These are phyloP conservation scores for Manacus vitellinus DNA, from an alignment of 2,113 vertebrate species.

Conservation along the genomic window DNA sequence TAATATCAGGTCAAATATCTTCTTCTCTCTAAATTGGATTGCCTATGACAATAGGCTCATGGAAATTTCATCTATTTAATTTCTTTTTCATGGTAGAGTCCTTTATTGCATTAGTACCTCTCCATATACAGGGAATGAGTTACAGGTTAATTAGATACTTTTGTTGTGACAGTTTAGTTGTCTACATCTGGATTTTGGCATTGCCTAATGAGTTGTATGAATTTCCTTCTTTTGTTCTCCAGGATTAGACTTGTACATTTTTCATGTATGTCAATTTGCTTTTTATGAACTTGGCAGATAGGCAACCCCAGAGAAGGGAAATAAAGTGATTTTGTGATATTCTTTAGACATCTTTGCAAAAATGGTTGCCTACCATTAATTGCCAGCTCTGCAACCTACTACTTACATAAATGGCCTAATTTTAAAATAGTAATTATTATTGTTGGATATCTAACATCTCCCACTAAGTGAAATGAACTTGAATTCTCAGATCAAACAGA, in stretches of 20 bases:
- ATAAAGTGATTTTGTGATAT: neutral
- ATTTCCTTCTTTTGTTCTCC: neutral
- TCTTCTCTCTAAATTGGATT: slow-evolving; percentile 19
- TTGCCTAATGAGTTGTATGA: neutral
- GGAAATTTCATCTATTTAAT: slow-evolving; percentile 44
- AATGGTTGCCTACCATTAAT: neutral
- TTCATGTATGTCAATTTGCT: neutral
- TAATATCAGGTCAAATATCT: slow-evolving; percentile 27
- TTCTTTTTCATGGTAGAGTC: slow-evolving; percentile 24
- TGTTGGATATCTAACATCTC: slow-evolving; percentile 18
- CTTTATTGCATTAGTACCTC: slow-evolving; percentile 12
- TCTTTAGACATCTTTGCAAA: neutral
- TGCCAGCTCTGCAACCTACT: neutral
- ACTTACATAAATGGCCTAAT: slow-evolving; percentile 15
- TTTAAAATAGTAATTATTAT: neutral
- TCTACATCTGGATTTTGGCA: slow-evolving; percentile 8
- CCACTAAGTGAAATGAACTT: neutral
- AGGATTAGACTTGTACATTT: neutral
- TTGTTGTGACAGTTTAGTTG: slow-evolving; percentile 1
- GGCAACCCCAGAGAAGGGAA: neutral
- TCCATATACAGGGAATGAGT: neutral
- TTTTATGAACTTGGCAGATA: neutral
- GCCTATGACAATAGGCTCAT: slow-evolving; percentile 6
- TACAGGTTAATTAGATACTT: slow-evolving; percentile 44
- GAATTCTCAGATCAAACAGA: slow-evolving; percentile 52